phyloP scores from a whole-genome alignment of 2,797 vertebrate species.

The Lepus oiostolus region DNA sequence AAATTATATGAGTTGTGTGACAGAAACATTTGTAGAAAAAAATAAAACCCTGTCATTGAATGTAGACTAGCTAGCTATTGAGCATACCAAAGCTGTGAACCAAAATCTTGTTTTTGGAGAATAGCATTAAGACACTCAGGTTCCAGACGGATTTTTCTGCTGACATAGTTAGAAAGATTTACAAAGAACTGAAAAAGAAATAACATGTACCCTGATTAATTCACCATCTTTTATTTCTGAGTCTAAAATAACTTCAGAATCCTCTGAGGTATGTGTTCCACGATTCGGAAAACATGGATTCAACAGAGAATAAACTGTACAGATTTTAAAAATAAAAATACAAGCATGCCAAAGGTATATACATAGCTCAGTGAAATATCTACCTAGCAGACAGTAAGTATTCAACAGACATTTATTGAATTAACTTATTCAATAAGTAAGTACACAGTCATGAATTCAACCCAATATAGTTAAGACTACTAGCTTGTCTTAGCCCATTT shows the following conservation, averaged over 20 bases:
- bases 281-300: conserved; percentile 51
- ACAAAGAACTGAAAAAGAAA: conserved; percentile 3
- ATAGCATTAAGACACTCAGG: neutral
- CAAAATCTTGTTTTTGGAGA: conserved; percentile 2
- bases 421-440: neutral
- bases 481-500: neutral
- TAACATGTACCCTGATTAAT: neutral
- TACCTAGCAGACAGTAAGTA: neutral
- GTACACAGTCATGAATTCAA: neutral
- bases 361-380: neutral
- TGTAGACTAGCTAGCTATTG: neutral
- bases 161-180: conserved; percentile 4
- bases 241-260: conserved; percentile 46
- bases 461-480: neutral
- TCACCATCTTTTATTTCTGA: conserved; percentile 3
- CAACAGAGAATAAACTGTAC: conserved; percentile 37
- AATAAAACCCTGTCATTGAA: neutral
- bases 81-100: neutral
- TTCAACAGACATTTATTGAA: neutral
- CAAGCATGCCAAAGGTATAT: neutral
- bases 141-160: conserved; percentile 35
- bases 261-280: conserved; percentile 28
- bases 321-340: conserved; percentile 15
- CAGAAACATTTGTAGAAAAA: conserved; percentile 21
- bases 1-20: neutral